Conservation (phyloP, 1,140 invertebrate genomes). For the Micrasema minimum region DNA sequence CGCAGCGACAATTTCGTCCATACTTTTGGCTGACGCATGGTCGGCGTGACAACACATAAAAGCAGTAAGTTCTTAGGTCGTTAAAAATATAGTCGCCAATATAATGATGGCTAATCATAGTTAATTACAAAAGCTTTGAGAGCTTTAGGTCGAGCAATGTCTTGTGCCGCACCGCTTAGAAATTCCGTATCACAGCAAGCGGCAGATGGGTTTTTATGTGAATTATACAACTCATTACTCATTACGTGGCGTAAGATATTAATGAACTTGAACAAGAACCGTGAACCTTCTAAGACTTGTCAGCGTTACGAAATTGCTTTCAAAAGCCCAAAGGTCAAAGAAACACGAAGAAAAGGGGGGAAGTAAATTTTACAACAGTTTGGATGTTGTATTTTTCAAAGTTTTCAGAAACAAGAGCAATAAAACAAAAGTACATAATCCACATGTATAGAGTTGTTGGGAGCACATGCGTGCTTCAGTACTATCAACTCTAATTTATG, state of each 20-base stretch:
- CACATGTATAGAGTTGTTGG: constrained; percentile 18
- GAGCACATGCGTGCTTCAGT: constrained; percentile 15
- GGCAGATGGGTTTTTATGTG: constrained; percentile 33
- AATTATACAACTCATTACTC: constrained; percentile 41
- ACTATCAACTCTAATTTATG: constrained; percentile 14
- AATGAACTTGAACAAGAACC: constrained; percentile 10
- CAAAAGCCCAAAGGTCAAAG: neutral
- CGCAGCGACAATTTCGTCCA: no score
- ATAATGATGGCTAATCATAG: no score
- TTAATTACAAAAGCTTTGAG: constrained; percentile 12
- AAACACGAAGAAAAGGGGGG: constrained; percentile 3
- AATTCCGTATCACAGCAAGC: constrained; percentile 35
- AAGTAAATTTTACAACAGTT: constrained; percentile 21
- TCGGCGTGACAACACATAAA: no score
- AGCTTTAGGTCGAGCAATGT: constrained; percentile 31
- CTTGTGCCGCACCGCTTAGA: constrained; percentile 25
- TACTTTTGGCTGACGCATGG: no score
- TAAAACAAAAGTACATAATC: constrained; percentile 36
- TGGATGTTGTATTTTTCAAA: constrained; percentile 19
- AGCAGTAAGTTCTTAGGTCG: no score
- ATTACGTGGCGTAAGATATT: constrained; percentile 41
- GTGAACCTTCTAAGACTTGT: constrained; percentile 3
- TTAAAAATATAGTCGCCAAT: no score
- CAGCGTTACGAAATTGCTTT: neutral
- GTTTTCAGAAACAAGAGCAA: constrained; percentile 22